A percentile compares a stretch with the other conserved stretches of the same genome.
phyloP scores from a whole-genome alignment of 2,888 invertebrate genomes.

The Labia minor region DNA sequence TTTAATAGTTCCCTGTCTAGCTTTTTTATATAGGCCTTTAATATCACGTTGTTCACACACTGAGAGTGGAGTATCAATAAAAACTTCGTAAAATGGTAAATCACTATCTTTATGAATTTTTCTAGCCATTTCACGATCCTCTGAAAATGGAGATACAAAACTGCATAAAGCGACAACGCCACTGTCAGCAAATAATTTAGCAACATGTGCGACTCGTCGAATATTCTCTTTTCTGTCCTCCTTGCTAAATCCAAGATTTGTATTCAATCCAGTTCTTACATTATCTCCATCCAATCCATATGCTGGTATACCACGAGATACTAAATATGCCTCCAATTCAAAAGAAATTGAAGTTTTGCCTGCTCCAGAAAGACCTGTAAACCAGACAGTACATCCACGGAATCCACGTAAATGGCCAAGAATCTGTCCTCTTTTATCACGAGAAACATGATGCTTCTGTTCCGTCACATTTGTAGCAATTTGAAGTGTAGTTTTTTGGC shows the following conservation, averaged over 20 bases:
- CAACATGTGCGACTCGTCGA: slow-evolving; percentile 91
- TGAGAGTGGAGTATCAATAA: slow-evolving; percentile 88
- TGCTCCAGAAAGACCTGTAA: slow-evolving; percentile 62
- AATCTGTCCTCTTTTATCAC: slow-evolving; percentile 82
- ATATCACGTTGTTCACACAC: slow-evolving; percentile 93
- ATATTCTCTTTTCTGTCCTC: slow-evolving; percentile 96
- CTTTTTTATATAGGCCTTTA: slow-evolving; percentile 95
- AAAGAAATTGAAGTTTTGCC: slow-evolving; percentile 98
- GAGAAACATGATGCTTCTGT: slow-evolving; percentile 87
- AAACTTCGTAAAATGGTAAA: slow-evolving; percentile 87
- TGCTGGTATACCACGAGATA: slow-evolving; percentile 85
- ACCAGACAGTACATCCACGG: too few relatives aligned
- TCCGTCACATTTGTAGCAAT: slow-evolving; percentile 87
- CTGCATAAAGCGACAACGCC: slow-evolving; percentile 93
- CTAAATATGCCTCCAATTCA: slow-evolving; percentile 87
- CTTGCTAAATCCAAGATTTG: slow-evolving; percentile 86
- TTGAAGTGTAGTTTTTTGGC: slow-evolving; percentile 40
- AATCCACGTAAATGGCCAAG: slow-evolving; percentile 80
- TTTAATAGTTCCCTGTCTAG: slow-evolving; percentile 83
- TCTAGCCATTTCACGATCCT: slow-evolving; percentile 84
- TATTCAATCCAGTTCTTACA: slow-evolving; percentile 88
- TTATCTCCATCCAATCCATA: slow-evolving; percentile 98
- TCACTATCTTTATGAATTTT: slow-evolving; percentile 79
- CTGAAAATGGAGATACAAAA: slow-evolving; percentile 93
- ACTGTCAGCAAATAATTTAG: slow-evolving; percentile 93